A percentile compares a stretch with the other conserved stretches of the same genome.
These are phyloP conservation scores for Parnassius smintheus DNA, from an alignment of 2,888 invertebrate species.

Conservation along the genomic window DNA sequence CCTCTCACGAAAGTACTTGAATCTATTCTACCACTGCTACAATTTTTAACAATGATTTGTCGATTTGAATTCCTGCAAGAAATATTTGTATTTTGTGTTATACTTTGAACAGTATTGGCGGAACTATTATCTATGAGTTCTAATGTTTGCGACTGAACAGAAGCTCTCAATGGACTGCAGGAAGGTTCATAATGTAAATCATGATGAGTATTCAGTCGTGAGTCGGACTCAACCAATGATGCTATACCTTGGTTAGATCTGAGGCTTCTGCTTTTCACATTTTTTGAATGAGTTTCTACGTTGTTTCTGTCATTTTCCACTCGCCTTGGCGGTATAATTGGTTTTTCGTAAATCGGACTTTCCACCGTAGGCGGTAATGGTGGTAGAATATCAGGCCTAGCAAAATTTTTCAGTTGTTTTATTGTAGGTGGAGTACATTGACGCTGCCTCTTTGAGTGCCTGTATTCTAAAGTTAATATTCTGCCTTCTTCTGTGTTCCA, in stretches of 20 bases:
- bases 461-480: conserved; percentile 85
- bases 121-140: conserved; percentile 69
- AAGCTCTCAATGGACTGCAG: conserved; percentile 72
- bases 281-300: conserved; percentile 81
- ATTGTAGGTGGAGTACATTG: conserved; percentile 77
- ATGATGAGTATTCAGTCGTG: conserved; percentile 44
- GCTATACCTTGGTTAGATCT: conserved; percentile 61
- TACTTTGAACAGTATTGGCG: conserved; percentile 30
- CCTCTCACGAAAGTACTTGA: conserved; percentile 67
- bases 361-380: conserved; percentile 81
- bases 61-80: conserved; percentile 49
- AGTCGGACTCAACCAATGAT: conserved; percentile 46
- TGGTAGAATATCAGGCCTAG: conserved; percentile 86
- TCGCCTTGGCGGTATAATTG: conserved; percentile 78
- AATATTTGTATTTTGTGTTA: conserved; percentile 39
- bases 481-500: conserved; percentile 81
- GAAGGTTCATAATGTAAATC: conserved; percentile 55
- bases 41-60: conserved; percentile 41
- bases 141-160: conserved; percentile 74
- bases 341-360: conserved; percentile 81
- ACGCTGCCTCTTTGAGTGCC: conserved; percentile 88
- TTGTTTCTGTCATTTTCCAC: conserved; percentile 52
- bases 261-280: conserved; percentile 84
- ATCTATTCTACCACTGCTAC: conserved; percentile 46
- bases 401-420: conserved; percentile 68